Evolutionary conservation across 1,140 invertebrate species (phyloP).

Genomic region (Stenopsyche tienmushanensis): DNA sequence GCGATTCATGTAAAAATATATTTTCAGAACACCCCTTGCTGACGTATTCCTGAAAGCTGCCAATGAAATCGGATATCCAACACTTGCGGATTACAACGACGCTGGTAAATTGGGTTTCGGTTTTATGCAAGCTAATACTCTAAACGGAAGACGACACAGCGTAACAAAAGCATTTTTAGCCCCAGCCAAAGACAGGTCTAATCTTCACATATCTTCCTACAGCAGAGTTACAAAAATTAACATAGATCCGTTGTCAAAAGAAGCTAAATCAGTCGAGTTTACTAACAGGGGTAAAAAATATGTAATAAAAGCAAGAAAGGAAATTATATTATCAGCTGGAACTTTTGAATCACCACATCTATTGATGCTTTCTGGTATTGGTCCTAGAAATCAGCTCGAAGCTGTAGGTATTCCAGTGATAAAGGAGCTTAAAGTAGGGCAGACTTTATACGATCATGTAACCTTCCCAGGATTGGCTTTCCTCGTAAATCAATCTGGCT

Average conservation of each 20-base stretch:
- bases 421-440: slow-evolving; percentile 64
- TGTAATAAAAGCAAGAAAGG: slow-evolving; percentile 56
- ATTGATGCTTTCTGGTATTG: slow-evolving; percentile 74
- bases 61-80: slow-evolving; percentile 57
- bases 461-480: slow-evolving; percentile 66
- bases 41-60: slow-evolving; percentile 60
- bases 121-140: slow-evolving; percentile 64
- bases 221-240: slow-evolving; percentile 64
- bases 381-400: slow-evolving; percentile 61
- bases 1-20: slow-evolving; percentile 61
- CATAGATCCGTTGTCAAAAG: slow-evolving; percentile 60
- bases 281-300: slow-evolving; percentile 48
- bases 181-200: slow-evolving; percentile 60
- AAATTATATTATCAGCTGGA: too few relatives aligned
- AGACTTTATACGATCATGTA: slow-evolving; percentile 69
- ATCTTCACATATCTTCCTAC: slow-evolving; percentile 64
- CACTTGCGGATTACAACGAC: slow-evolving; percentile 57
- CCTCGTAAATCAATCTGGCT: slow-evolving; percentile 55
- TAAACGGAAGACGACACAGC: slow-evolving; percentile 55
- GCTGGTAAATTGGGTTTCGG: slow-evolving; percentile 50
- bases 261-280: slow-evolving; percentile 67
- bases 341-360: slow-evolving; percentile 72
- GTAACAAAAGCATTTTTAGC: slow-evolving; percentile 60
- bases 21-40: slow-evolving; percentile 51
- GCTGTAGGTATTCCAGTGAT: slow-evolving; percentile 63